Conservation (phyloP, 2,797 vertebrate species). For the Ptychadena robeensis region DNA sequence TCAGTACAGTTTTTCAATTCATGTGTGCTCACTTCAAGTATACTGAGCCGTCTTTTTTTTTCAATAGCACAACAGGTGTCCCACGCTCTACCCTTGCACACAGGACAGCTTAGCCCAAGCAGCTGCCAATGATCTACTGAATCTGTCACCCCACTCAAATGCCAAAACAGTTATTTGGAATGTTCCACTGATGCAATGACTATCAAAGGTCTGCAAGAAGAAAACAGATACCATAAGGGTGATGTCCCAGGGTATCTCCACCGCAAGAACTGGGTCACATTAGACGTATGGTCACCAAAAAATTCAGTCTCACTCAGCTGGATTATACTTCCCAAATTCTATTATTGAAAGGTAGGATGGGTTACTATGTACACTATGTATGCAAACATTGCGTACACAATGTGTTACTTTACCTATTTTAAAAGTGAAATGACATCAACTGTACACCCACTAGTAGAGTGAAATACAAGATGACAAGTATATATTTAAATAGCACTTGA, state of each 20-base stretch:
- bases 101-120: slow-evolving; percentile 34
- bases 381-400: too few species aligned
- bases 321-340: background rate
- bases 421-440: too few species aligned
- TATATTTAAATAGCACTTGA: too few species aligned
- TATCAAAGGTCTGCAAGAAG: slow-evolving; percentile 34
- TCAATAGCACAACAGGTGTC: slow-evolving; percentile 43
- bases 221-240: slow-evolving; percentile 28
- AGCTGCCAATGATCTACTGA: slow-evolving; percentile 55
- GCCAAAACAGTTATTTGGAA: slow-evolving; percentile 47
- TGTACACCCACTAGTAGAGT: too few species aligned
- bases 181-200: slow-evolving; percentile 41
- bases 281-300: background rate
- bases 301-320: background rate
- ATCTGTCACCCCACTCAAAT: slow-evolving; percentile 57
- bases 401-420: too few species aligned
- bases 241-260: background rate
- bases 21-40: background rate
- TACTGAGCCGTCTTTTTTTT: background rate
- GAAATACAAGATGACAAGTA: too few species aligned
- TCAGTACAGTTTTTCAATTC: background rate
- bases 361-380: too few species aligned
- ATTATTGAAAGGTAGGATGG: too few species aligned
- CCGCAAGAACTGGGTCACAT: background rate
- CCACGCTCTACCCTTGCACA: slow-evolving; percentile 25